phyloP scores from a whole-genome alignment of 2,797 vertebrate species.

The Rhabdophis nuchalis region DNA sequence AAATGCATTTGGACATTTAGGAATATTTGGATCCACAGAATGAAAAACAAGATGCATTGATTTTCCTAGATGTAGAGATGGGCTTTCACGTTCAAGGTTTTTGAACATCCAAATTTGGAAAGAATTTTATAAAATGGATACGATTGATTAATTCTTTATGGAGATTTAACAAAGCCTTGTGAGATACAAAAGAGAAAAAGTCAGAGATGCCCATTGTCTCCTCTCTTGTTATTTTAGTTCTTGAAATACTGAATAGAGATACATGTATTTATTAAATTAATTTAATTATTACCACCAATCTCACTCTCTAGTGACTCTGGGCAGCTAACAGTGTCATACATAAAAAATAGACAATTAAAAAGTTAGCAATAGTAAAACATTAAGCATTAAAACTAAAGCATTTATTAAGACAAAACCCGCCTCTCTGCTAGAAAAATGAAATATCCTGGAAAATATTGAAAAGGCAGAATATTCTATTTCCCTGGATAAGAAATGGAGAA shows the following conservation, averaged over 20 bases:
- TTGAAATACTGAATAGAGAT: background rate
- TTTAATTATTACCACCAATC: background rate
- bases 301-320: background rate
- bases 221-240: background rate
- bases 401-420: background rate
- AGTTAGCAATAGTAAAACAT: background rate
- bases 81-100: background rate
- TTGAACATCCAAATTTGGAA: background rate
- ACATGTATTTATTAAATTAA: background rate
- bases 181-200: background rate
- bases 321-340: background rate
- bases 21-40: background rate
- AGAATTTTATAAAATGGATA: background rate
- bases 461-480: no score
- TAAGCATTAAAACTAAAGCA: background rate
- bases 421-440: no score
- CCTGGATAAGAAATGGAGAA: no score
- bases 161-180: background rate
- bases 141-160: background rate
- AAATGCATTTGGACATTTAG: background rate
- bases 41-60: background rate
- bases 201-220: background rate
- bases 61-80: background rate
- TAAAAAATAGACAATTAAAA: background rate
- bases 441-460: no score